These are phyloP conservation scores for Lasioglossum figueresi DNA, from an alignment of 2,888 invertebrate species.

Conservation along the genomic window DNA sequence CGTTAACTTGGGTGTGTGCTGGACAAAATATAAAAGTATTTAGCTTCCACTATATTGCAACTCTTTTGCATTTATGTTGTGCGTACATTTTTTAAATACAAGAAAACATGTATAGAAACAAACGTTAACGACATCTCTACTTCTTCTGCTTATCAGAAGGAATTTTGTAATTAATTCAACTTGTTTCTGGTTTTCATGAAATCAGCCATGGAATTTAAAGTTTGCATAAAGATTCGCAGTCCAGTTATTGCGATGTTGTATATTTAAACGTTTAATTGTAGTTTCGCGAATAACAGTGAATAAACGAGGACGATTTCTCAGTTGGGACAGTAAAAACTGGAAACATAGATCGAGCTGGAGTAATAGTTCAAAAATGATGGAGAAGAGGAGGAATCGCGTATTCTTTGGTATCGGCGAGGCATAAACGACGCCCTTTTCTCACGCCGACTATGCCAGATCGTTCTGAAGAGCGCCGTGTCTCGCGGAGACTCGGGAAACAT, in stretches of 20 bases:
- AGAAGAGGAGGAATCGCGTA: not conserved
- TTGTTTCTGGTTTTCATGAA: not conserved
- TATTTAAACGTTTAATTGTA: not conserved
- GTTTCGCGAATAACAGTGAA: not conserved
- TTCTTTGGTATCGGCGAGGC: conserved; percentile 4
- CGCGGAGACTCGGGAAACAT: conserved; percentile 12
- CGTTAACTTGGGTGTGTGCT: not conserved
- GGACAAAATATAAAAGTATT: not conserved
- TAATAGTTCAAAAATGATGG: not conserved
- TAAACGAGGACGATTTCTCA: not conserved
- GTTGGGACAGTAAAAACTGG: not conserved
- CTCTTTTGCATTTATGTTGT: not conserved
- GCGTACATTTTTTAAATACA: not conserved
- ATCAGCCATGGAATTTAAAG: not conserved
- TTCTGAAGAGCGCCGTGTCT: conserved; percentile 7
- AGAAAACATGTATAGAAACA: not conserved
- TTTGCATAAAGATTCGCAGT: not conserved
- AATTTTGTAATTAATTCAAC: too few species aligned
- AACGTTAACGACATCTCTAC: not conserved
- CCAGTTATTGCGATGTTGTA: not conserved
- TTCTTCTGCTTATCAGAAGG: not conserved
- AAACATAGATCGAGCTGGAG: not conserved
- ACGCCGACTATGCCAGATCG: not conserved
- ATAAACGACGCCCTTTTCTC: conserved; percentile 1
- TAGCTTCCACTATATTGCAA: too few species aligned